Percentiles rank a stretch among this genome's conserved stretches.
phyloP scores from a whole-genome alignment of 2,113 vertebrate species.

The Apeltes quadracus region DNA sequence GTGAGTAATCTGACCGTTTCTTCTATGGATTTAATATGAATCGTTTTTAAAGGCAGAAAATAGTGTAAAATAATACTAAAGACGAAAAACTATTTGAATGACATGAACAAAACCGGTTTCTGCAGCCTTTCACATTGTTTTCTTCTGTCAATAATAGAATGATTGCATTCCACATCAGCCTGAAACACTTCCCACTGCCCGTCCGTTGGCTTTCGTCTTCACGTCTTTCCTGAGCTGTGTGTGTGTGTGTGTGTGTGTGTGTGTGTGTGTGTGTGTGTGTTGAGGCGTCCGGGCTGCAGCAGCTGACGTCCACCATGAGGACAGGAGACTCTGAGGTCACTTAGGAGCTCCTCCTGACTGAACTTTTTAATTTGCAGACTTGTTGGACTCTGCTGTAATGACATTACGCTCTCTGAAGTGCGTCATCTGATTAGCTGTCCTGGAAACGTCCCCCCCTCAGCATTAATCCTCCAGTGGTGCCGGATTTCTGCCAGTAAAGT shows the following conservation, averaged over 20 bases:
- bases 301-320: conserved; percentile 47
- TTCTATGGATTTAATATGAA: background rate
- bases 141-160: background rate
- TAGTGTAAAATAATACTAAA: background rate
- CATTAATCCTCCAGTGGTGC: conserved; percentile 26
- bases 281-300: conserved; percentile 11
- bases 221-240: background rate
- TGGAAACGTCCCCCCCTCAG: background rate
- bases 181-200: background rate
- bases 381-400: conserved; percentile 14
- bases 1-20: background rate
- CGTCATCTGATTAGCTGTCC: conserved; percentile 26
- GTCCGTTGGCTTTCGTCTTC: background rate
- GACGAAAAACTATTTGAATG: background rate
- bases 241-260: background rate
- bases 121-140: too few species aligned
- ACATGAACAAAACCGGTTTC: background rate
- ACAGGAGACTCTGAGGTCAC: conserved; percentile 21
- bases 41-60: background rate
- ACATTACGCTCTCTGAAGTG: conserved; percentile 18
- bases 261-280: too few species aligned
- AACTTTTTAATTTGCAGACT: conserved; percentile 1
- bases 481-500: conserved; percentile 3
- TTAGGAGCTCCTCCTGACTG: background rate
- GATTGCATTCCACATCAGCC: background rate